Percentiles rank a stretch among this genome's conserved stretches.
phyloP scores from a whole-genome alignment of 2,888 invertebrate genomes.

The Microdon myrmicae region DNA sequence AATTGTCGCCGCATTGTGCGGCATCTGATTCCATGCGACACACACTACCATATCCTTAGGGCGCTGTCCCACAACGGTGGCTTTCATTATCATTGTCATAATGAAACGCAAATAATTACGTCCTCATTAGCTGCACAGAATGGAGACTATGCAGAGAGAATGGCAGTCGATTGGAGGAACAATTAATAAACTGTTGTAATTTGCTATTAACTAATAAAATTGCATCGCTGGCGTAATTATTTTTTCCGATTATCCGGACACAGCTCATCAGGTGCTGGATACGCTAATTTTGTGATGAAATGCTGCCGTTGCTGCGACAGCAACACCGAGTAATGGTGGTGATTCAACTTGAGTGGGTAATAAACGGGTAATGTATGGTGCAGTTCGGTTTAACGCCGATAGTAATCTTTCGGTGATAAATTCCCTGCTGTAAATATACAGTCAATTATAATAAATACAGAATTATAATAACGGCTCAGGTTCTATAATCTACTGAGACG shows the following conservation, averaged over 20 bases:
- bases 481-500: no score
- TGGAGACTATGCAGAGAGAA: constrained; percentile 7
- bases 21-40: not conserved
- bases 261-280: no score
- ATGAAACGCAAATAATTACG: constrained; percentile 51
- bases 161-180: constrained; percentile 15
- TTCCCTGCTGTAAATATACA: no score
- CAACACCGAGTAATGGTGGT: no score
- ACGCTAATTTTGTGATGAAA: constrained; percentile 15
- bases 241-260: constrained; percentile 31
- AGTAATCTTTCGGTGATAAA: no score
- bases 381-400: no score
- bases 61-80: constrained; percentile 29
- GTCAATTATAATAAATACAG: no score
- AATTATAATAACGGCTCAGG: no score
- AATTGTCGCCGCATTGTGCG: constrained; percentile 43
- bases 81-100: constrained; percentile 45
- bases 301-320: constrained; percentile 1
- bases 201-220: constrained; percentile 51
- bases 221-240: constrained; percentile 46
- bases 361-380: no score
- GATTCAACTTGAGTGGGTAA: no score
- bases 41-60: not conserved
- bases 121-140: constrained; percentile 42
- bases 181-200: constrained; percentile 51